Evolutionary conservation across 2,888 invertebrate genomes (phyloP).

Genomic region (Hirtodrosophila duncani): DNA sequence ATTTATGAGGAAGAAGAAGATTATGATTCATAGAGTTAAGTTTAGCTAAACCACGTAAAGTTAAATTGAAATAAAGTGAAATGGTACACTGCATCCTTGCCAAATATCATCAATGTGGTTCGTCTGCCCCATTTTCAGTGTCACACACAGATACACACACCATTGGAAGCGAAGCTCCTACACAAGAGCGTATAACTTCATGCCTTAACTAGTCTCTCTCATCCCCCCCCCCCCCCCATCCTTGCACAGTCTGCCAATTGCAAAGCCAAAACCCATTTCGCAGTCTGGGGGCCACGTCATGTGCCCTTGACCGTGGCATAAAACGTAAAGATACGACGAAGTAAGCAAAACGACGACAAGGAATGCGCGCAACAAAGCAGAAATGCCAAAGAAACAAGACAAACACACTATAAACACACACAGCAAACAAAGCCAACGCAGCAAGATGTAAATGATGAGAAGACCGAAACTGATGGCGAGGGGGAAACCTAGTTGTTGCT

Average conservation of each 20-base stretch:
- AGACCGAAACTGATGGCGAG: conserved; percentile 2
- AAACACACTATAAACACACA: conserved; percentile 7
- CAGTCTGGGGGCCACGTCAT: conserved; percentile 5
- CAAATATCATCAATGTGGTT: no score
- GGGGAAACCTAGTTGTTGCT: conserved; percentile 43
- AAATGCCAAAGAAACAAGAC: conserved; percentile 52
- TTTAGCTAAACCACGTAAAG: no score
- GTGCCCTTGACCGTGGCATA: conserved; percentile 53
- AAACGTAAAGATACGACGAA: background rate
- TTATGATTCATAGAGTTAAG: no score
- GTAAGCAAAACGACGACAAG: conserved; percentile 30
- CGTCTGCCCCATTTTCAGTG: no score
- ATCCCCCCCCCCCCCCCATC: background rate
- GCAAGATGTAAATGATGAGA: conserved; percentile 46
- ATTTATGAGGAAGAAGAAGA: no score
- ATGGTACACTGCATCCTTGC: no score
- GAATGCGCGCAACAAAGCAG: conserved; percentile 51
- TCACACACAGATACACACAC: no score
- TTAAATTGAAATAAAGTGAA: no score
- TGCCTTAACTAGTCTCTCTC: background rate
- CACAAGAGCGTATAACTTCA: no score
- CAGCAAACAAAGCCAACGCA: background rate
- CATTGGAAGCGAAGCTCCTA: no score
- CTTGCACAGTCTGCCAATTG: no score
- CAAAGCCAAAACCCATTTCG: no score